Evolutionary conservation across 1,140 invertebrate species (phyloP).

Genomic region (Odontomachus brunneus): DNA sequence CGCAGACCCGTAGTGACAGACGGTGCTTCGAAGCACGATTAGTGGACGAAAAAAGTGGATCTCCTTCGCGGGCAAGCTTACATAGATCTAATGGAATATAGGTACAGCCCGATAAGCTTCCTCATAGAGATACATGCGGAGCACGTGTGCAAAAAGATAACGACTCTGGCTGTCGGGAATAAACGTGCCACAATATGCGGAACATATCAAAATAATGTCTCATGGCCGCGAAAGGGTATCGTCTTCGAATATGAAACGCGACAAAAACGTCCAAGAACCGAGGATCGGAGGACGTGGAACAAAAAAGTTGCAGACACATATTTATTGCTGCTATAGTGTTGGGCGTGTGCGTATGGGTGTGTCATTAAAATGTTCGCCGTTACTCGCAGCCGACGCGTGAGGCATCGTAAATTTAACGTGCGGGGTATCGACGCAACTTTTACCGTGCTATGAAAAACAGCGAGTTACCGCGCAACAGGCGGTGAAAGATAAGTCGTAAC

Average conservation of each 20-base stretch:
- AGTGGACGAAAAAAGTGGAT: neutral
- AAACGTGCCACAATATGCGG: no score
- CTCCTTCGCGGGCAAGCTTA: no score
- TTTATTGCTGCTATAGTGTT: neutral
- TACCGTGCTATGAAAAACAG: constrained; percentile 47
- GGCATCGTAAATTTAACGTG: constrained; percentile 41
- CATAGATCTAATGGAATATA: no score
- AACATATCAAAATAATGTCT: no score
- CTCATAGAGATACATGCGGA: no score
- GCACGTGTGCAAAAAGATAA: no score
- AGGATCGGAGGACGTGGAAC: no score
- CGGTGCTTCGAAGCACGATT: neutral
- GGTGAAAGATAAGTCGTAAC: constrained; percentile 60
- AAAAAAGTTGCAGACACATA: neutral
- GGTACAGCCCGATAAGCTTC: no score
- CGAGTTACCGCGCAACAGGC: constrained; percentile 60
- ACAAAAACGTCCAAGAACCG: no score
- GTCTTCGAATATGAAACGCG: no score
- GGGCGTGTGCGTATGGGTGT: neutral
- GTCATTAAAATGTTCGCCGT: constrained; percentile 32
- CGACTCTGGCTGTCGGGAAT: no score
- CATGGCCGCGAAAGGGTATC: no score
- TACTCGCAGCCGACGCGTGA: constrained; percentile 16
- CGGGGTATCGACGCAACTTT: constrained; percentile 47
- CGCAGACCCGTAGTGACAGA: neutral